Evolutionary conservation across 2,113 vertebrate genomes (phyloP).

Genomic region (Hemichromis elongatus): DNA sequence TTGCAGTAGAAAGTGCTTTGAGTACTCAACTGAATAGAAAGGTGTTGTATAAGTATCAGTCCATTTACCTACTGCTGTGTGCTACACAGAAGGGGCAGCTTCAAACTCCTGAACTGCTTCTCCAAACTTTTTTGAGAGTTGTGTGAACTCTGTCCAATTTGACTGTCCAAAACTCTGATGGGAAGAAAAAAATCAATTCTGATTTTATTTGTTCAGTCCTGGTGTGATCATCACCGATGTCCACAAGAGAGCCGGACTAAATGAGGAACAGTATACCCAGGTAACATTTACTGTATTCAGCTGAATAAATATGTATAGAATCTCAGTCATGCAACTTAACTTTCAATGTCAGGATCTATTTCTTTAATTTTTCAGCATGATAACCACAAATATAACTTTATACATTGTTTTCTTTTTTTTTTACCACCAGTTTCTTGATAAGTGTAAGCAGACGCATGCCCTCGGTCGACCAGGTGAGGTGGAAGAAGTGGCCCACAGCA

Average conservation of each 20-base stretch:
- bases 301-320: background rate
- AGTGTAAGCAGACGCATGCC: constrained; percentile 74
- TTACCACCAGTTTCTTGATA: constrained; percentile 61
- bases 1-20: background rate
- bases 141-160: background rate
- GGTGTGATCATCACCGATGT: constrained; percentile 79
- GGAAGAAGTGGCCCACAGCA: constrained; percentile 78
- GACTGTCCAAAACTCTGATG: background rate
- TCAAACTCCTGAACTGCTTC: background rate
- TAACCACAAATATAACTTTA: background rate
- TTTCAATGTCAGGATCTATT: background rate
- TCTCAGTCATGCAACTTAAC: background rate
- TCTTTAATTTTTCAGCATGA: background rate
- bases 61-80: background rate
- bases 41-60: background rate
- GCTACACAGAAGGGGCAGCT: background rate
- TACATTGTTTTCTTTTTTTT: background rate
- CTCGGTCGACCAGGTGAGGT: constrained; percentile 76
- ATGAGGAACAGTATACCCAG: constrained; percentile 74
- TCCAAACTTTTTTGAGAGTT: background rate
- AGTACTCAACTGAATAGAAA: background rate
- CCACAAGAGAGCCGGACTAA: constrained; percentile 76
- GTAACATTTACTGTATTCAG: constrained; percentile 24
- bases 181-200: background rate
- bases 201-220: constrained; percentile 53